Conservation (phyloP, 2,888 invertebrate genomes). For the Drosophila neutralis region DNA sequence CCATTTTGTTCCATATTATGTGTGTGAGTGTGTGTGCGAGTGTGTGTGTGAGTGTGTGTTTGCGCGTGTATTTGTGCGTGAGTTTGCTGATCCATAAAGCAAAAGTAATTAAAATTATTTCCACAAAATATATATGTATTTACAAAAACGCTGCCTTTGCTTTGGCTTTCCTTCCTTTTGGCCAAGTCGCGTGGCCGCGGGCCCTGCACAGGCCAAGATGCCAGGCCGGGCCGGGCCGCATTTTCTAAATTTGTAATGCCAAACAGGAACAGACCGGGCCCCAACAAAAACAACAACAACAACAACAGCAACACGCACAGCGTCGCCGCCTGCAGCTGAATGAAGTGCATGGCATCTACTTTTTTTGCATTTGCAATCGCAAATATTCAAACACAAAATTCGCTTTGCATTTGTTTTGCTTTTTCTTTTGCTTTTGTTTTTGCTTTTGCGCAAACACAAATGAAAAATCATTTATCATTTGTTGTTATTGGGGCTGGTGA, state of each 20-base stretch:
- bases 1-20: constrained; percentile 77
- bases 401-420: constrained; percentile 9
- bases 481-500: constrained; percentile 35
- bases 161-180: not conserved
- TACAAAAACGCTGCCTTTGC: constrained; percentile 6
- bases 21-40: constrained; percentile 18
- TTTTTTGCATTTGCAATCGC: constrained; percentile 20
- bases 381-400: constrained; percentile 39
- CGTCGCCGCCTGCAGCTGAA: constrained; percentile 49
- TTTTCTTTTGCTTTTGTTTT: constrained; percentile 19
- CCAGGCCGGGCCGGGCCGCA: constrained; percentile 75
- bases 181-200: constrained; percentile 15
- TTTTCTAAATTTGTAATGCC: constrained; percentile 82
- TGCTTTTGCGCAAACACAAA: constrained; percentile 33
- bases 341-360: constrained; percentile 57
- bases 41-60: constrained; percentile 20
- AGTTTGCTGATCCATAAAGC: constrained; percentile 70
- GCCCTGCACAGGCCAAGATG: constrained; percentile 33
- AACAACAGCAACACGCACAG: not conserved
- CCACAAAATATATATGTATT: constrained; percentile 55
- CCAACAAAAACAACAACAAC: constrained; percentile 9
- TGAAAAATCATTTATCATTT: constrained; percentile 72
- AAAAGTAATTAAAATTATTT: constrained; percentile 77
- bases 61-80: constrained; percentile 21
- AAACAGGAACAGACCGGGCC: constrained; percentile 66